A percentile compares a stretch with the other conserved stretches of the same genome.
phyloP scores from a whole-genome alignment of 2,888 invertebrate species.

The Branchellion lobata region DNA sequence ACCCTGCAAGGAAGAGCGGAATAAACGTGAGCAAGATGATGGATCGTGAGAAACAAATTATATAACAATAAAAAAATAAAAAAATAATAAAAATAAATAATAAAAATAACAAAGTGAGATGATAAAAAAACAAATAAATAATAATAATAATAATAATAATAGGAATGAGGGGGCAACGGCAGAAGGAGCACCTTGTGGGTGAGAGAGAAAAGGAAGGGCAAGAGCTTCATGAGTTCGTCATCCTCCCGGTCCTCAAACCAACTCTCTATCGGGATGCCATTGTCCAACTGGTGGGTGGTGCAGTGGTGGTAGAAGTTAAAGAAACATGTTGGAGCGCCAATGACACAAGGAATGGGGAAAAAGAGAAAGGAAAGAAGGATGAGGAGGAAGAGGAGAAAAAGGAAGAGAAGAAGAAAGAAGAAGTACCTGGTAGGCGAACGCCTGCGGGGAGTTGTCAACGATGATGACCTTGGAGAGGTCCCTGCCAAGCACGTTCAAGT shows the following conservation, averaged over 20 bases:
- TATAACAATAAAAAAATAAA: neutral
- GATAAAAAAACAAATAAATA: neutral
- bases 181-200: slow-evolving; percentile 42
- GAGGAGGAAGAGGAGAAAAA: no score
- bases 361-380: no score
- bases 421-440: slow-evolving; percentile 89
- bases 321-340: no score
- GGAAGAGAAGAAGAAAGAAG: no score
- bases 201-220: slow-evolving; percentile 80
- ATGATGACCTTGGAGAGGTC: slow-evolving; percentile 85
- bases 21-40: neutral
- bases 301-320: no score
- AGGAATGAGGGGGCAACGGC: no score
- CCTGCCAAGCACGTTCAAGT: slow-evolving; percentile 85
- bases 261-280: slow-evolving; percentile 90
- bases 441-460: slow-evolving; percentile 85
- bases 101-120: neutral
- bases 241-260: slow-evolving; percentile 91
- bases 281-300: slow-evolving; percentile 50
- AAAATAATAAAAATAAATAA: slow-evolving; percentile 10
- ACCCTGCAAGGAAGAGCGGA: slow-evolving; percentile 72
- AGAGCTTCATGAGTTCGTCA: slow-evolving; percentile 81
- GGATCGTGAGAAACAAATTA: slow-evolving; percentile 8
- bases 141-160: no score
- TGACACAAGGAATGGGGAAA: neutral